phyloP scores from a whole-genome alignment of 2,888 invertebrate species.

The Euclidia mi region DNA sequence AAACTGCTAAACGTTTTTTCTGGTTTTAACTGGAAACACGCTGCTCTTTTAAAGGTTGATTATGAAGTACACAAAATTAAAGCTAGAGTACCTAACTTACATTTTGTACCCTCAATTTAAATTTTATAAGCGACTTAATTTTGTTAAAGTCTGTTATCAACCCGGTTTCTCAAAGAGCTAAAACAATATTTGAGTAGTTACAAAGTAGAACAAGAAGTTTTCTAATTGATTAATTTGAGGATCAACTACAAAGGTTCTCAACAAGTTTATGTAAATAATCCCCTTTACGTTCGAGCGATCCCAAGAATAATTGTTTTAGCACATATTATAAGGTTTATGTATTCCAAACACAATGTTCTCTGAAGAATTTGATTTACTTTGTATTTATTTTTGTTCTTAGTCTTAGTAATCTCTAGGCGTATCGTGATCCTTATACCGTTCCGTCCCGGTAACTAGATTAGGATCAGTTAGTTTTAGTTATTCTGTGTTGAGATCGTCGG shows the following conservation, averaged over 20 bases:
- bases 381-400: slow-evolving; percentile 52
- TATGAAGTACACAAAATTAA: no score
- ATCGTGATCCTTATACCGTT: slow-evolving; percentile 52
- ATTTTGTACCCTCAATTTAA: no score
- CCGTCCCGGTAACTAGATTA: slow-evolving; percentile 60
- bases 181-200: slow-evolving; percentile 17
- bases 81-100: no score
- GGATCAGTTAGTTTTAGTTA: slow-evolving; percentile 62
- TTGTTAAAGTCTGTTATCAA: not conserved
- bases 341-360: slow-evolving; percentile 59
- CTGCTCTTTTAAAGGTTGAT: no score
- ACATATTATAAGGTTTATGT: slow-evolving; percentile 41
- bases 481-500: slow-evolving; percentile 41
- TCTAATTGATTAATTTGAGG: slow-evolving; percentile 44
- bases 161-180: not conserved
- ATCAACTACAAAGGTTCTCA: slow-evolving; percentile 35
- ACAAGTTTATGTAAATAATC: slow-evolving; percentile 36
- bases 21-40: no score
- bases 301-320: slow-evolving; percentile 28
- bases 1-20: no score
- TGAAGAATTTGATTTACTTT: slow-evolving; percentile 67
- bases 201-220: slow-evolving; percentile 30
- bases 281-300: slow-evolving; percentile 19
- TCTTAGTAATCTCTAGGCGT: slow-evolving; percentile 39
- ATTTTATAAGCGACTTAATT: no score